Evolutionary conservation across 2,113 vertebrate genomes (phyloP), one percentile per base, ranked within the genome.

Genomic region (Eubucco bourcierii): DNA sequence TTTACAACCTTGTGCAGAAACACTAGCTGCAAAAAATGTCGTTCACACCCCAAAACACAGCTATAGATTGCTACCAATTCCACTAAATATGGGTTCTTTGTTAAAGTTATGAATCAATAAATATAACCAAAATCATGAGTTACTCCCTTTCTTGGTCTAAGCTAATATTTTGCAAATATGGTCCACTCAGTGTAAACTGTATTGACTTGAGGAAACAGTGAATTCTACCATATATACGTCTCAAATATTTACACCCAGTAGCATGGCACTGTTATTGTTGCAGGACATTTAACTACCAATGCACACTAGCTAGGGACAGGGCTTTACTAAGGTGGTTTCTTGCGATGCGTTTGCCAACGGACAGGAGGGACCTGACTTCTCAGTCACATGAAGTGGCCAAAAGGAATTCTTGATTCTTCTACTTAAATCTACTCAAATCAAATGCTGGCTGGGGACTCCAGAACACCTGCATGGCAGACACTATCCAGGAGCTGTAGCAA

Each of bases 121-220:
- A 90, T 65, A 67, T 2, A 90, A 83, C 70, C 5, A 7, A 94
- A 94, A 95, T 80, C 72, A 83, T 79, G 77, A 80, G 50, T 88
- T 77, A 60, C 41, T 81, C 85, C 72, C 68, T 89, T 89, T 92
- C 84, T 86, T 76, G 52, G 58, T 84, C 34, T 79, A 87, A 88
- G 85, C 37, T 47, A 79, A 4, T 31, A 84, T 90, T 95, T 95
- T 96, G 93, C 94, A 90, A 97, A 96, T 95, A 94, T 96, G 95
- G 93, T 90, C 94, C 85, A 90, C 87, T 93, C 64, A 58, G 87
- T 94, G 94, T 94, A 95, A 97, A 95, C 94, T 73, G 91, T 87
- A 87, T 56, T 97, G 94, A 96, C 92, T 95, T 77, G 68, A 91
- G 93, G 73, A 95, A 93, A 91, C 81, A 56, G 87, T 84, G 82